Conservation (phyloP, 2,888 invertebrate genomes). For the Cephonodes hylas region DNA sequence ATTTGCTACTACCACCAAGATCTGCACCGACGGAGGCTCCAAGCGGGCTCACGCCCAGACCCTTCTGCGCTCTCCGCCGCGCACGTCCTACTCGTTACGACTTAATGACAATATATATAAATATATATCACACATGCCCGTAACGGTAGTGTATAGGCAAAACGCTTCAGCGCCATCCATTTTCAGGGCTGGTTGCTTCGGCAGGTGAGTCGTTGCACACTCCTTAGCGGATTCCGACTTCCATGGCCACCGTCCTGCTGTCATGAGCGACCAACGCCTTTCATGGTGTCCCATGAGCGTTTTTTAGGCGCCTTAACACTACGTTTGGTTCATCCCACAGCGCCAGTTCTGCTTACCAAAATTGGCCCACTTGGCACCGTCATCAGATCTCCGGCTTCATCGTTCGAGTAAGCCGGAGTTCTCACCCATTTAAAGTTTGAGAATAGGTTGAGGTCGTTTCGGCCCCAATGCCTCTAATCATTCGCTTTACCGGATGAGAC, state of each 20-base stretch:
- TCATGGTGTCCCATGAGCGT: constrained; percentile 69
- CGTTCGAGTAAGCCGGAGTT: no score
- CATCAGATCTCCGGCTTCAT: no score
- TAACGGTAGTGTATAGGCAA: constrained; percentile 74
- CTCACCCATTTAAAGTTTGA: constrained; percentile 79
- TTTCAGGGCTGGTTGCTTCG: constrained; percentile 85
- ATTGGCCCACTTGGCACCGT: no score
- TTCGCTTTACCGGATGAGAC: constrained; percentile 88
- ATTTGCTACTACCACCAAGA: constrained; percentile 88
- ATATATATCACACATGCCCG: constrained; percentile 46
- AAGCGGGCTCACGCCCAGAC: constrained; percentile 74
- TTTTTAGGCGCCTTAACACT: constrained; percentile 85
- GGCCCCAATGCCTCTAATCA: constrained; percentile 87
- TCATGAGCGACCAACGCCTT: constrained; percentile 66
- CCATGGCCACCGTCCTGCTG: constrained; percentile 82
- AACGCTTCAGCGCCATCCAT: constrained; percentile 83
- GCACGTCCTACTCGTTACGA: constrained; percentile 82
- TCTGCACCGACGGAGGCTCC: constrained; percentile 80
- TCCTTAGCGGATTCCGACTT: constrained; percentile 86
- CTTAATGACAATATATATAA: constrained; percentile 50
- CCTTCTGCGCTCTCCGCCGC: constrained; percentile 80
- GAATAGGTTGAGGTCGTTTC: constrained; percentile 87
- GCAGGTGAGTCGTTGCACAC: constrained; percentile 82
- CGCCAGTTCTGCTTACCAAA: no score
- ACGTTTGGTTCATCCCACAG: no score